Evolutionary conservation across 2,888 invertebrate species (phyloP), one percentile per base, ranked within the genome.

Genomic region (Xestia rhomboidea): DNA sequence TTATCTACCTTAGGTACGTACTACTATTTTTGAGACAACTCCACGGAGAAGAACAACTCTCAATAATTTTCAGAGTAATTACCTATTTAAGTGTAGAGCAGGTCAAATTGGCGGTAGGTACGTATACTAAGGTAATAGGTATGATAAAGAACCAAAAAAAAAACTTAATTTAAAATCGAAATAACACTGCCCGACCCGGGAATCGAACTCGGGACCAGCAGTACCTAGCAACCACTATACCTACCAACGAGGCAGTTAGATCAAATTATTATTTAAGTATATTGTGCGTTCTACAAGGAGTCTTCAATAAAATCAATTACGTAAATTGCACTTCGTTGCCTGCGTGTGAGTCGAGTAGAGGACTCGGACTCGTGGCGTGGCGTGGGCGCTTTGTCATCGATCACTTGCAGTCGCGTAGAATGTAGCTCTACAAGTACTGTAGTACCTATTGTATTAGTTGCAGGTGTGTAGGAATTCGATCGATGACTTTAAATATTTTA

Each of bases 251-350:
- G n/a, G 27, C 13, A 54, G 4, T 24, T 51, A 27, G 5, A 27
- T 15, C 8, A 57, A 60, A 30, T 30, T 60, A 30, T 30, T 30
- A n/a, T 51, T 57, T 57, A 13, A 60, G 7, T 30, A 60, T 30
- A 24, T 24, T 63, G 72, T 24, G 62, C 27, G 57, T 46, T 68
- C 44, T 57, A 68, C 13, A 79, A 57, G 21, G 24, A 71, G 44
- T 68, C 57, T 51, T 73, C 64, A 49, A 77, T 67, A 30, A 60
- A 34, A 41, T 67, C 30, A 67, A 77, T 76, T 76, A 73, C 27
- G 57, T 51, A 70, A 77, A 77, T 68, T 57, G 64, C 51, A 74
- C 64, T 73, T 73, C 60, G 57, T 69, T 66, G 79, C 24, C 27
- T 34, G 72, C 15, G 27, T 67, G 30, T 18, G 54, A 57, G 54